Conservation (phyloP, 2,888 invertebrate genomes). For the Anaspis maculata region DNA sequence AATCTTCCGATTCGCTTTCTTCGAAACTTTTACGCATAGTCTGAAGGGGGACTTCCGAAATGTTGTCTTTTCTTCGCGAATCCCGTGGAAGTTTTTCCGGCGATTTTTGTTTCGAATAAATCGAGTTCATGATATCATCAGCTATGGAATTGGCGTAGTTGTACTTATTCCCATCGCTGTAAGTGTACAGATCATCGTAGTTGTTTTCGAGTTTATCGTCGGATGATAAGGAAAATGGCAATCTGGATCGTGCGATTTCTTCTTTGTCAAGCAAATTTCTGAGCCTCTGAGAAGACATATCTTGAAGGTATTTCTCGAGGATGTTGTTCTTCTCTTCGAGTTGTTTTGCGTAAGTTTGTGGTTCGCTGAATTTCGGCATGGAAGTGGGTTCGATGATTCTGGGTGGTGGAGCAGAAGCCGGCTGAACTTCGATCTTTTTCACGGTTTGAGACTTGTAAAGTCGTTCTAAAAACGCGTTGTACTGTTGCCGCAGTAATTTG, state of each 20-base stretch:
- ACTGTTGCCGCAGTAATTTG: constrained; percentile 42
- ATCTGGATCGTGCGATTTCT: constrained; percentile 2
- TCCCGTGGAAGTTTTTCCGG: no score
- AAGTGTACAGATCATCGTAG: constrained; percentile 1
- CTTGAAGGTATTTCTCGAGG: constrained; percentile 18
- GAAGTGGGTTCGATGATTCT: neutral
- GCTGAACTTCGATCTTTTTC: constrained; percentile 3
- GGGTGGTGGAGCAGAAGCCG: no score
- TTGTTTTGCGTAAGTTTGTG: no score
- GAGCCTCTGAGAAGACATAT: constrained; percentile 19
- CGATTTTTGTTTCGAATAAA: constrained; percentile 21
- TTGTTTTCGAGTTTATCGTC: neutral
- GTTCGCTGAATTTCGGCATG: neutral
- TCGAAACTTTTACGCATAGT: no score
- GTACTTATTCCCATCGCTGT: constrained; percentile 5
- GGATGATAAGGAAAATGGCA: neutral
- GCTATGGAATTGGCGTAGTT: constrained; percentile 26
- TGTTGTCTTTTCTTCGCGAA: no score
- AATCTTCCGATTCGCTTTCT: no score
- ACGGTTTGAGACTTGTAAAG: constrained; percentile 8
- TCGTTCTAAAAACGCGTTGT: constrained; percentile 27
- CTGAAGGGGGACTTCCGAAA: no score
- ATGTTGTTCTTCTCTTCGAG: neutral
- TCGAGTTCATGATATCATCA: constrained; percentile 30
- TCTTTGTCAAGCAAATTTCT: constrained; percentile 11